phyloP scores from a whole-genome alignment of 35 echinoderm and acorn worm species.

The Apostichopus parvimensis region DNA sequence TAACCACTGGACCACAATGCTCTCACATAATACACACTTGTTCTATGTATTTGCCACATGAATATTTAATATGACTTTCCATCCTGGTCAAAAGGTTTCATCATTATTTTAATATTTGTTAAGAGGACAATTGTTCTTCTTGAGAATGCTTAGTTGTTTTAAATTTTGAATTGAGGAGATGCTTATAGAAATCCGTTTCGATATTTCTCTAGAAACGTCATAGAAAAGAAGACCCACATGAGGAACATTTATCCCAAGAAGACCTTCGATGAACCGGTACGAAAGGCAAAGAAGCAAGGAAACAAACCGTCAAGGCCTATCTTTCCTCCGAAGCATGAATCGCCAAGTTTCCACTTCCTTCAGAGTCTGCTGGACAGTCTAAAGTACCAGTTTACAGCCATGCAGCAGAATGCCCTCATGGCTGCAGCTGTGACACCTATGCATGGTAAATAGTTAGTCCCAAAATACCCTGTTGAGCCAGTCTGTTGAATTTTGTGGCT shows the following conservation, averaged over 20 bases:
- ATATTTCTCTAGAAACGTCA: not conserved
- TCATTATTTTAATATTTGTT: too few relatives aligned
- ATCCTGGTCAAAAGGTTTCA: too few relatives aligned
- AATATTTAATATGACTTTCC: too few relatives aligned
- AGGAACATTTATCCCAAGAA: not conserved
- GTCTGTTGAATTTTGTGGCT: too few relatives aligned
- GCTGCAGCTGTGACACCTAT: slow-evolving; percentile 78
- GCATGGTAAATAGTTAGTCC: slow-evolving; percentile 56
- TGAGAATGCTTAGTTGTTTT: too few relatives aligned
- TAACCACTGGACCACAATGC: too few relatives aligned
- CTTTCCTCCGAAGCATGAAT: not conserved
- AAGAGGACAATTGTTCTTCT: too few relatives aligned
- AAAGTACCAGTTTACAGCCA: slow-evolving; percentile 65
- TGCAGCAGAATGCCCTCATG: slow-evolving; percentile 58
- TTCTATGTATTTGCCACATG: too few relatives aligned
- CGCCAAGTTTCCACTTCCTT: slow-evolving; percentile 57
- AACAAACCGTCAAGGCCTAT: not conserved
- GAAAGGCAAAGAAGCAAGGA: not conserved
- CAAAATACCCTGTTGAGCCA: too few relatives aligned
- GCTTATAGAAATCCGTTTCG: too few relatives aligned
- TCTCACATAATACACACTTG: too few relatives aligned
- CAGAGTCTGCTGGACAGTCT: slow-evolving; percentile 64
- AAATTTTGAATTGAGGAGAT: too few relatives aligned
- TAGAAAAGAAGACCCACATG: slow-evolving; percentile 32
- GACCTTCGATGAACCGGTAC: slow-evolving; percentile 9